These are phyloP conservation scores for Limanda limanda DNA, from an alignment of 2,113 vertebrate species.

Conservation along the genomic window DNA sequence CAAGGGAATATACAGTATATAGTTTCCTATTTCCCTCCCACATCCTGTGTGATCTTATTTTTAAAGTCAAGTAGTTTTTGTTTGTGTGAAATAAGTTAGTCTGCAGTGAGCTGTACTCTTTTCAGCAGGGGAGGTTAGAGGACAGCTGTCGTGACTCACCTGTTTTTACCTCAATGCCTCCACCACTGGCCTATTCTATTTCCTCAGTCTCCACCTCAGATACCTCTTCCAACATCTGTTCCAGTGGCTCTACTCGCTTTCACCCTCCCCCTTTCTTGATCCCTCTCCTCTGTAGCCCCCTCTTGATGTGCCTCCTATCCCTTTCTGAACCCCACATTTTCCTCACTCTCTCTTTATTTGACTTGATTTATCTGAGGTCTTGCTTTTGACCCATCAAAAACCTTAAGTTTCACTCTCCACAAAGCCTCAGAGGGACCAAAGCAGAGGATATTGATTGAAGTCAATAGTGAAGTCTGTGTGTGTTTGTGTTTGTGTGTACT, in stretches of 20 bases:
- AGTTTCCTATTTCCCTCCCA: slow-evolving; percentile 47
- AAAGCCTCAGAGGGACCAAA: background rate
- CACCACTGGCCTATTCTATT: slow-evolving; percentile 40
- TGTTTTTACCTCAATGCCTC: slow-evolving; percentile 33
- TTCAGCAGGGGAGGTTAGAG: slow-evolving; percentile 24
- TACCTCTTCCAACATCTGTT: slow-evolving; percentile 27
- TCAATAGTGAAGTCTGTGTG: slow-evolving; percentile 15
- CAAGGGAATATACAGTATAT: background rate
- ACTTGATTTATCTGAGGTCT: slow-evolving; percentile 39
- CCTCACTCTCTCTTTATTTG: slow-evolving; percentile 9
- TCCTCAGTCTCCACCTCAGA: slow-evolving; percentile 16
- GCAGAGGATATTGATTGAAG: slow-evolving; percentile 25
- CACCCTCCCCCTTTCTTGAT: background rate
- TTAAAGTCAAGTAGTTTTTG: slow-evolving; percentile 30
- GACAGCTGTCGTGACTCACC: slow-evolving; percentile 52
- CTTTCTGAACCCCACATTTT: background rate
- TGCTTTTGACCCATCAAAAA: slow-evolving; percentile 46
- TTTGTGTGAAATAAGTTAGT: slow-evolving; percentile 26
- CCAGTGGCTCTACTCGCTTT: background rate
- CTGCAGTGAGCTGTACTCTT: background rate
- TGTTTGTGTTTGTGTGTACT: background rate
- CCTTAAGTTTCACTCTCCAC: slow-evolving; percentile 26
- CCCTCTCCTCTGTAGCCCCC: too few relatives aligned
- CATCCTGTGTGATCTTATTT: slow-evolving; percentile 57
- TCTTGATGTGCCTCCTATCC: background rate